Evolutionary conservation across 2,888 invertebrate species (phyloP).

Genomic region (Dryobotodes eremita): DNA sequence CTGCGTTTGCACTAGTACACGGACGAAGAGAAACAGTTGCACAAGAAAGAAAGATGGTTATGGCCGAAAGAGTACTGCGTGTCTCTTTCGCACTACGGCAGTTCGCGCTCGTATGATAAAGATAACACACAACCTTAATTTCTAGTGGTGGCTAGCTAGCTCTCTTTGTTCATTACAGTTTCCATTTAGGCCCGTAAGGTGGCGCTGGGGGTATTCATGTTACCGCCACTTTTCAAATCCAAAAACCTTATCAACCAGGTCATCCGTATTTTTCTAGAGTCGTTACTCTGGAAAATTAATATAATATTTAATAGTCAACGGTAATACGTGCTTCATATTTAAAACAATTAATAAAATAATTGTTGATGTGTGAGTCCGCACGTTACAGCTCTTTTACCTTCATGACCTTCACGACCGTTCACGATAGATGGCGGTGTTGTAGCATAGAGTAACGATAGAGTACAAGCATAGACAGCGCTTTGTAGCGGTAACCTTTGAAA

Average conservation of each 20-base stretch:
- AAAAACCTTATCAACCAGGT: slow-evolving; percentile 16
- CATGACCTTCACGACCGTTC: slow-evolving; percentile 1
- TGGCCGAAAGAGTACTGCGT: slow-evolving; percentile 85
- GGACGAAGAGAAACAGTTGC: slow-evolving; percentile 90
- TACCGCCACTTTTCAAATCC: slow-evolving; percentile 51
- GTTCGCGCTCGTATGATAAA: slow-evolving; percentile 76
- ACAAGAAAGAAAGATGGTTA: slow-evolving; percentile 90
- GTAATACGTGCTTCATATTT: neutral
- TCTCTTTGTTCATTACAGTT: slow-evolving; percentile 88
- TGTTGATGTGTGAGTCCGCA: neutral
- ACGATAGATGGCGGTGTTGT: slow-evolving; percentile 59
- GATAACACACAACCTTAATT: slow-evolving; percentile 89
- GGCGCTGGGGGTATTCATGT: slow-evolving; percentile 68
- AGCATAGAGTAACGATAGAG: slow-evolving; percentile 52
- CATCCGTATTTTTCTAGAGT: slow-evolving; percentile 7
- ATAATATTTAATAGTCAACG: neutral
- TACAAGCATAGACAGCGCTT: slow-evolving; percentile 24
- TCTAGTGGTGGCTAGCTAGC: slow-evolving; percentile 86
- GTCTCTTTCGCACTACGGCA: slow-evolving; percentile 80
- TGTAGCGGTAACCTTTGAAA: slow-evolving; percentile 57
- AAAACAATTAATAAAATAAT: neutral
- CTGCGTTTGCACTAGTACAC: slow-evolving; percentile 90
- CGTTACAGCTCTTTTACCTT: slow-evolving; percentile 4
- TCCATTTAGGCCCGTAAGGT: slow-evolving; percentile 78
- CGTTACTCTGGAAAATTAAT: neutral